phyloP scores from a whole-genome alignment of 2,113 vertebrate genomes.

The Ramphastos sulfuratus region DNA sequence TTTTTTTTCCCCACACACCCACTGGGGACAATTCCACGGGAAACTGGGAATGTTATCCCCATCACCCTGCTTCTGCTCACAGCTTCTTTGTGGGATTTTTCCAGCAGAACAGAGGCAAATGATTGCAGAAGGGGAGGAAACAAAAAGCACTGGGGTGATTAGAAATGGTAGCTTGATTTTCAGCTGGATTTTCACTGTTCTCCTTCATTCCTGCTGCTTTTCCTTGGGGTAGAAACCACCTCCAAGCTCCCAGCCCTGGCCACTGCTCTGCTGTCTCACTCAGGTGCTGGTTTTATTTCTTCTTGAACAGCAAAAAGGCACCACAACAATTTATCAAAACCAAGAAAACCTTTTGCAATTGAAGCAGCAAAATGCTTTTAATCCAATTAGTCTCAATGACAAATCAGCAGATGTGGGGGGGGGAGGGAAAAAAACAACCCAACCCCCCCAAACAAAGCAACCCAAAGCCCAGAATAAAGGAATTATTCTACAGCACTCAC shows the following conservation, averaged over 20 bases:
- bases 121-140: not conserved
- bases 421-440: too few relatives aligned
- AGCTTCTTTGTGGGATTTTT: not conserved
- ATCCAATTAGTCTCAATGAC: slow-evolving; percentile 47
- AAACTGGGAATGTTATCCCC: not conserved
- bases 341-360: not conserved
- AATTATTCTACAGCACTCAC: too few relatives aligned
- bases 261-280: not conserved
- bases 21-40: not conserved
- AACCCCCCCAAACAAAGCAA: too few relatives aligned
- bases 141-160: not conserved
- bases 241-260: not conserved
- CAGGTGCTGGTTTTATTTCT: not conserved
- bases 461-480: too few relatives aligned
- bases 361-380: not conserved
- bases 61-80: accelerated
- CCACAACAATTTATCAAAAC: not conserved
- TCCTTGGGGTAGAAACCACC: not conserved
- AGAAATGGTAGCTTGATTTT: slow-evolving; percentile 16
- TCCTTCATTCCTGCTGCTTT: not conserved
- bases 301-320: not conserved
- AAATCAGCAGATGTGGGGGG: not conserved
- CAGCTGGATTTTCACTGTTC: not conserved
- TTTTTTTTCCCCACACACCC: too few relatives aligned
- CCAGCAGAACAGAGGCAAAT: not conserved